phyloP scores from a whole-genome alignment of 2,797 vertebrate species.

The Danionella dracula region DNA sequence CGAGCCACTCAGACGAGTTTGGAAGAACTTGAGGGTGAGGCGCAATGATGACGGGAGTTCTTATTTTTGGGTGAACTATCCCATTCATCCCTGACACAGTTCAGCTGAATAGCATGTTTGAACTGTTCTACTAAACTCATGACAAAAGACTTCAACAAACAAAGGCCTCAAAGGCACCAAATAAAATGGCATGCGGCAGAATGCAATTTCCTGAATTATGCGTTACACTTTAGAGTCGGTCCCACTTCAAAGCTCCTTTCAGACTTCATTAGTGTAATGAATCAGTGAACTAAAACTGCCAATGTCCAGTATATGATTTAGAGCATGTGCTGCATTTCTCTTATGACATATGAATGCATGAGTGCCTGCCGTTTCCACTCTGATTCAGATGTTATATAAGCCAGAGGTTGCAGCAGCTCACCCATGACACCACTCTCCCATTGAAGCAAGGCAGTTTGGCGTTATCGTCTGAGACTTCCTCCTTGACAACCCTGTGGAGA shows the following conservation, averaged over 20 bases:
- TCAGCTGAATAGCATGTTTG: neutral
- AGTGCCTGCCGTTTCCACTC: neutral
- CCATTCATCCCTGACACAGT: neutral
- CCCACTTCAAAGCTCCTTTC: constrained; percentile 17
- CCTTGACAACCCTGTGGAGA: constrained; percentile 48
- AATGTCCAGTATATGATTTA: constrained; percentile 7
- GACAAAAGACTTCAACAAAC: neutral
- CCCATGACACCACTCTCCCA: constrained; percentile 82
- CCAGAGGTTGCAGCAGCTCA: constrained; percentile 48
- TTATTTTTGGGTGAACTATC: neutral
- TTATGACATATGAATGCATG: constrained; percentile 5
- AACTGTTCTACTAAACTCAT: neutral
- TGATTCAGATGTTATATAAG: constrained; percentile 12
- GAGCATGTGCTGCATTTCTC: neutral
- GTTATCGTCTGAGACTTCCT: constrained; percentile 65
- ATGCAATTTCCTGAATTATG: constrained; percentile 4
- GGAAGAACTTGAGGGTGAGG: neutral
- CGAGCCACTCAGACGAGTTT: neutral
- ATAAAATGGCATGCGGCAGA: neutral
- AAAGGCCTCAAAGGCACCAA: neutral
- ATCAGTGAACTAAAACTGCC: neutral
- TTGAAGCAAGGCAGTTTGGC: constrained; percentile 80
- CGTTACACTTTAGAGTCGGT: neutral
- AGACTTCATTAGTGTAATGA: constrained; percentile 17
- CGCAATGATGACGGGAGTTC: neutral